phyloP scores from a whole-genome alignment of 2,113 vertebrate species.

The Odontophorus gujanensis region DNA sequence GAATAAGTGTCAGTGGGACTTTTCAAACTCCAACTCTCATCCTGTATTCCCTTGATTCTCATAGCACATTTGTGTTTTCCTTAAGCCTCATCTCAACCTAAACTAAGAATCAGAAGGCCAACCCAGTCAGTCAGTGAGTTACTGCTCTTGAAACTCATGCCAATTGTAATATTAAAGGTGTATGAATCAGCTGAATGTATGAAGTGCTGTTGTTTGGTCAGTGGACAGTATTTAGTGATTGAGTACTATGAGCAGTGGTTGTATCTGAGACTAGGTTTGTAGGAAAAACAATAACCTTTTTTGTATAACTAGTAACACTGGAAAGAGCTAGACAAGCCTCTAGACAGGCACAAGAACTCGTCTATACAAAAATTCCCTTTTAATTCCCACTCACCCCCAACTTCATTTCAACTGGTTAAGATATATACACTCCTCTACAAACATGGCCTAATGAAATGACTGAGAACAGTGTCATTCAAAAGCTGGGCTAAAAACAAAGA shows the following conservation, averaged over 20 bases:
- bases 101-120: background rate
- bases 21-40: background rate
- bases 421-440: background rate
- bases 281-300: background rate
- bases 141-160: background rate
- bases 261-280: background rate
- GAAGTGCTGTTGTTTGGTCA: background rate
- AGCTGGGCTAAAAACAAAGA: background rate
- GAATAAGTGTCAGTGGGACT: background rate
- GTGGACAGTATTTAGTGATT: background rate
- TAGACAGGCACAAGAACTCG: background rate
- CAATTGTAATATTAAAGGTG: background rate
- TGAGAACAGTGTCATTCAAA: background rate
- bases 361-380: background rate
- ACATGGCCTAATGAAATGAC: background rate
- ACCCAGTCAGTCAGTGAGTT: background rate
- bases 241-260: background rate
- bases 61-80: background rate
- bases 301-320: background rate
- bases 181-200: background rate
- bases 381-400: background rate
- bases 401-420: background rate
- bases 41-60: background rate
- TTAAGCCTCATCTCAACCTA: background rate
- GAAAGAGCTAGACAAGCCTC: background rate